Percentiles rank a stretch among this genome's conserved stretches.
phyloP scores from a whole-genome alignment of 1,140 invertebrate species.

The Chelonus insularis region DNA sequence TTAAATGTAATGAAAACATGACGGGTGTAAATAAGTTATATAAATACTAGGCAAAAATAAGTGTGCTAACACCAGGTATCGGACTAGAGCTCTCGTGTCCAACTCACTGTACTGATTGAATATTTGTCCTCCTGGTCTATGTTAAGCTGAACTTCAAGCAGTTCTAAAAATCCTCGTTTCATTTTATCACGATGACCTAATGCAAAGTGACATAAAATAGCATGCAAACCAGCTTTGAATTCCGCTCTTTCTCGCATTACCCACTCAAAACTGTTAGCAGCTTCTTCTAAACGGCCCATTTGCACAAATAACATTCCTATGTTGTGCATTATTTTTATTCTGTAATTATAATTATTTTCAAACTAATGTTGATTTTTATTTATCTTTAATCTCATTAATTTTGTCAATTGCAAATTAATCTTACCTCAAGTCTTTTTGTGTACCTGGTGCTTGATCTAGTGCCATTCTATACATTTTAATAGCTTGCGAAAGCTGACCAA shows the following conservation, averaged over 20 bases:
- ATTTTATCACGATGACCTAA: constrained; percentile 93
- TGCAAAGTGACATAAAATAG: constrained; percentile 92
- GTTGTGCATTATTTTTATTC: constrained; percentile 98
- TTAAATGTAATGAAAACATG: neutral
- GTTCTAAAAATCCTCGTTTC: constrained; percentile 86
- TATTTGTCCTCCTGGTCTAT: constrained; percentile 85
- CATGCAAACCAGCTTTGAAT: constrained; percentile 85
- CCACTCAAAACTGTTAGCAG: constrained; percentile 94
- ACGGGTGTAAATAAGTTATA: neutral
- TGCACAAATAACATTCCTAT: constrained; percentile 95
- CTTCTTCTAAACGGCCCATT: constrained; percentile 95
- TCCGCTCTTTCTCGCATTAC: constrained; percentile 95
- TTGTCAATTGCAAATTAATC: no score
- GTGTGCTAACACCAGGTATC: neutral
- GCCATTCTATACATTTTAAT: constrained; percentile 98
- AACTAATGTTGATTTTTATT: neutral
- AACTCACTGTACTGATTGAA: constrained; percentile 54
- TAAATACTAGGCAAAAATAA: neutral
- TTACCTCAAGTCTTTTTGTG: constrained; percentile 88
- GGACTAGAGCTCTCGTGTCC: neutral
- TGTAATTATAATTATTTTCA: constrained; percentile 51
- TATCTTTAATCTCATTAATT: no score
- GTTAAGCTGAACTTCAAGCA: constrained; percentile 85
- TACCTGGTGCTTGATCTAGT: constrained; percentile 90
- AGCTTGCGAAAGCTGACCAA: constrained; percentile 92